Base-by-base conservation (phyloP, 2,888 invertebrate species). In the Troilus luridus region DNA sequence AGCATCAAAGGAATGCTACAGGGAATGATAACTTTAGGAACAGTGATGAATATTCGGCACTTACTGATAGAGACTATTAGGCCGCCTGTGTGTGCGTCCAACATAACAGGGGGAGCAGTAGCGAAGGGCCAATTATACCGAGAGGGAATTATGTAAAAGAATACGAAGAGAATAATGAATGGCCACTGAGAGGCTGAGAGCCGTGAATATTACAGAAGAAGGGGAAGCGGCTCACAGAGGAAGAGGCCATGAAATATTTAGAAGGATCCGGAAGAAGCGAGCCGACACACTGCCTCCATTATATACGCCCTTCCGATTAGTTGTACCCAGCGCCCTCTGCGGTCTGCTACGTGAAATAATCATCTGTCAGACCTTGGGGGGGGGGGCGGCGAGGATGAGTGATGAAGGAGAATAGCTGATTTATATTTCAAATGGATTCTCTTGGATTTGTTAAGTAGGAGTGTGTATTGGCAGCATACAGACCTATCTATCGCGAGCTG, bases 131-230 rank as follows among this genome's bases (percentile, higher is more conserved):
- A 58, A 85, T 56, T 54, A 85, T 6, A 56, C n/a, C 56, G 14
- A 58, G 85, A 58, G 85, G 14, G 85, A 58, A 58, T 54, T 54
- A 85, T 54, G 54, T 85, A 85, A 85, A 85, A 85, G 54, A 85
- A 85, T 85, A 85, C 56, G 85, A 85, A 77, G 72, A 77, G 72
- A 77, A 77, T 77, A 77, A 85, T 85, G 85, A 54, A 54, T 54
- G 85, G 56, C 56, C 85, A 85, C 85, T 77, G 85, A 85, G 85
- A 54, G 85, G 21, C 54, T 85, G 85, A 85, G 85, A 58, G 85
- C 56, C 58, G 85, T 85, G 56, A 85, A 85, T 85, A 56, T 85
- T 85, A 85, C 85, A 85, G 85, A 85, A 85, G 56, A 85, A 58
- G 56, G 56, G 54, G 85, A 14, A 56, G 56, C 21, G 56, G 56